Evolutionary conservation across 2,113 vertebrate species (phyloP), one percentile per base, ranked within the genome.

Genomic region (Sciurus niger): DNA sequence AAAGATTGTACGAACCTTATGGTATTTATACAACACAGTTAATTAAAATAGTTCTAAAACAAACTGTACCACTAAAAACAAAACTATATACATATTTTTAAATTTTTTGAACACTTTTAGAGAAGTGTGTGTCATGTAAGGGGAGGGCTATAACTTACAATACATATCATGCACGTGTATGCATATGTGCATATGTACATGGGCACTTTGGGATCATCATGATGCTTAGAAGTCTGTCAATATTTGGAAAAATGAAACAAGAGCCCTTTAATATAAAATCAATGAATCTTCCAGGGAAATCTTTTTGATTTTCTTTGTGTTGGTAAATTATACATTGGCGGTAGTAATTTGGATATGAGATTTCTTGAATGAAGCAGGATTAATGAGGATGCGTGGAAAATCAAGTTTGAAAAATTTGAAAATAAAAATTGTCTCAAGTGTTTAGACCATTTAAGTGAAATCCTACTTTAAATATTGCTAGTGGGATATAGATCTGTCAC

Each of bases 321-420:
- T 92, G 70, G n/a, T 68, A 55, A 94, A 89, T 95, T 84, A 18
- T 70, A 63, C 32, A 72, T 93, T 92, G 58, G 58, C 92, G 48
- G 17, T 86, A 17, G 7, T 90, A 22, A 67, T 92, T 85, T 85
- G 55, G 11, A 86, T 96, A 90, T 58, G 9, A 84, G 11, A 84
- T 74, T 94, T 95, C 11, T 93, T 95, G 55, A 89, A 83, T 91
- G 51, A 84, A 72, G 14, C 40, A 94, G 80, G 82, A 85, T 85
- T 92, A 76, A 25, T 32, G 51, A 84, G 60, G 51, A 40, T 65
- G 2, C 92, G 30, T 89, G 30, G 13, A 73, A 94, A 82, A 97
- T 86, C 20, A 92, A 4, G 67, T 77, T 89, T 92, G 25, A 20
- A 30, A 77, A 79, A 18, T 76, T 94, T 90, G 53, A 85, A 90